A percentile compares a stretch with the other conserved stretches of the same genome.
Conservation (phyloP, 2,113 vertebrate species). For the Argyrosomus japonicus region DNA sequence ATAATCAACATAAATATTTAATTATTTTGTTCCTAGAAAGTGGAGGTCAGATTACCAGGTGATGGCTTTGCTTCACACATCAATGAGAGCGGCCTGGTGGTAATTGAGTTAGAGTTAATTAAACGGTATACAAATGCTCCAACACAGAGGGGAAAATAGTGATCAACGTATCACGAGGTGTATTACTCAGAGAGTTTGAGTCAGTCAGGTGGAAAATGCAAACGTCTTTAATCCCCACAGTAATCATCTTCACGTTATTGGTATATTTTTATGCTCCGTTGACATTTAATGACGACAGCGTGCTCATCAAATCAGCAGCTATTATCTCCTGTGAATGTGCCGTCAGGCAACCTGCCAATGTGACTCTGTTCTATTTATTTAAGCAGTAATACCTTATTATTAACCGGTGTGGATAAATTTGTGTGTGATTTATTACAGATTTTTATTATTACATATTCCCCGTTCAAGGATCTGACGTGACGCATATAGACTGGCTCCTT, state of each 20-base stretch:
- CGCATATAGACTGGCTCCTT: not conserved
- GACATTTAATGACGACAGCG: slow-evolving; percentile 22
- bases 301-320: slow-evolving; percentile 25
- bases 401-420: not conserved
- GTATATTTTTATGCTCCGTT: slow-evolving; percentile 34
- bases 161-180: slow-evolving; percentile 3
- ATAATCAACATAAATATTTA: not conserved
- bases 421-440: not conserved
- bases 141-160: not conserved
- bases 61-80: not conserved
- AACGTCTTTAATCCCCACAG: slow-evolving; percentile 32
- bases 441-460: slow-evolving; percentile 15
- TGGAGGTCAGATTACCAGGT: not conserved
- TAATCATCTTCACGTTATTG: slow-evolving; percentile 43
- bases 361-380: slow-evolving; percentile 27
- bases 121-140: not conserved
- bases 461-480: slow-evolving; percentile 19
- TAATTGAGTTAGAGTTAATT: slow-evolving; percentile 26
- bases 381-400: slow-evolving; percentile 13
- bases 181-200: not conserved
- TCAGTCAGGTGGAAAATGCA: slow-evolving; percentile 28
- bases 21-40: not conserved
- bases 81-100: not conserved
- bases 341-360: slow-evolving; percentile 13
- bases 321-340: slow-evolving; percentile 39